Evolutionary conservation across 2,113 vertebrate species (phyloP).

Genomic region (Trinectes maculatus): DNA sequence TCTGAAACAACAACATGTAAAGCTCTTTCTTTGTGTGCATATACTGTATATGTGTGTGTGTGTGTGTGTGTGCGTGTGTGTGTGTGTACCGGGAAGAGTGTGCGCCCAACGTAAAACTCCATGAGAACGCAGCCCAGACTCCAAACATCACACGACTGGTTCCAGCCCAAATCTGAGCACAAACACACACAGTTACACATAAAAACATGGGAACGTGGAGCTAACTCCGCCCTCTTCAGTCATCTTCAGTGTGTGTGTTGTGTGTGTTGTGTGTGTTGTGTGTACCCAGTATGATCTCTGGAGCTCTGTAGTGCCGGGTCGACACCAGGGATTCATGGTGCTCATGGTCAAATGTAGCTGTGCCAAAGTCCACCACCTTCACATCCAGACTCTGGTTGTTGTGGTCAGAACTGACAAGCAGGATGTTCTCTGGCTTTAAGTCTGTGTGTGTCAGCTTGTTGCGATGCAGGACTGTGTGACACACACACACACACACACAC

Average conservation of each 20-base stretch:
- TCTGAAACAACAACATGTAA: conserved; percentile 75
- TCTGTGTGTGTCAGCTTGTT: conserved; percentile 97
- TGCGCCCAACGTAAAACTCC: conserved; percentile 92
- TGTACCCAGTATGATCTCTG: conserved; percentile 94
- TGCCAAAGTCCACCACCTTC: conserved; percentile 96
- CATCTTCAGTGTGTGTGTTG: not conserved
- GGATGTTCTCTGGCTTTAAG: conserved; percentile 96
- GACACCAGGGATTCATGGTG: conserved; percentile 93
- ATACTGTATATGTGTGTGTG: not conserved
- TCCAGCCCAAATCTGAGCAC: conserved; percentile 91
- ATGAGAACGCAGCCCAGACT: conserved; percentile 95
- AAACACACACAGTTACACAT: not conserved
- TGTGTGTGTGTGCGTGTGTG: conserved; percentile 6
- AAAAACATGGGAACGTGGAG: not conserved
- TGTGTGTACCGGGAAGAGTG: conserved; percentile 89
- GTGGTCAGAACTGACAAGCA: conserved; percentile 89
- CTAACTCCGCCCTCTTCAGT: too few species aligned
- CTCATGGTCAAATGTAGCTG: conserved; percentile 92
- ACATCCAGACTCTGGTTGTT: conserved; percentile 89
- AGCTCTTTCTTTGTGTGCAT: not conserved
- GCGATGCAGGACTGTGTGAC: conserved; percentile 88
- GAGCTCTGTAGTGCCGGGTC: conserved; percentile 93
- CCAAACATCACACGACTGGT: conserved; percentile 95
- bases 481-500: not conserved
- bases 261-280: conserved; percentile 13